Percentiles rank a stretch among this genome's conserved stretches.
phyloP scores from a whole-genome alignment of 2,113 vertebrate genomes.

The Leptocoma aspasia region DNA sequence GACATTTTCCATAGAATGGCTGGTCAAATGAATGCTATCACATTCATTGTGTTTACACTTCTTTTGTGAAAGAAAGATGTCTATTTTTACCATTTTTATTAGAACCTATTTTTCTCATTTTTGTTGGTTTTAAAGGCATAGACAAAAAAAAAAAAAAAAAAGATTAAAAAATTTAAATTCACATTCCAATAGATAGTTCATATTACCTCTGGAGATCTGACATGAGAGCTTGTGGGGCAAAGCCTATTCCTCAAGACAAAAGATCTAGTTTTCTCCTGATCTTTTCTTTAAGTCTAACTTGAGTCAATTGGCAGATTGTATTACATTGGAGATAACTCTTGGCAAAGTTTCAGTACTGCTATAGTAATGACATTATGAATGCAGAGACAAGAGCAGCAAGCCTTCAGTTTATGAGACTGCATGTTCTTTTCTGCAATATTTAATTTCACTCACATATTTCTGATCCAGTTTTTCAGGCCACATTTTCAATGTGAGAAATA shows the following conservation, averaged over 20 bases:
- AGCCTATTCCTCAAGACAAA: background rate
- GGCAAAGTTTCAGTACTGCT: background rate
- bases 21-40: background rate
- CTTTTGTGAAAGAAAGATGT: background rate
- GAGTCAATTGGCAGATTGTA: background rate
- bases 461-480: background rate
- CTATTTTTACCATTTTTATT: background rate
- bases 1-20: background rate
- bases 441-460: background rate
- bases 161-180: background rate
- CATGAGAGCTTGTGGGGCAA: background rate
- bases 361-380: background rate
- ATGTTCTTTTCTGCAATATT: background rate
- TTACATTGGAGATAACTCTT: background rate
- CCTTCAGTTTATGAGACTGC: background rate
- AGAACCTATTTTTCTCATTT: background rate
- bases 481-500: background rate
- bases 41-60: background rate
- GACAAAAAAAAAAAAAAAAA: background rate
- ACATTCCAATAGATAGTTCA: background rate
- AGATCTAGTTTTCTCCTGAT: background rate
- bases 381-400: background rate
- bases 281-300: background rate
- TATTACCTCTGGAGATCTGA: background rate
- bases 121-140: background rate